Base-by-base conservation (phyloP, 2,888 invertebrate species). In the Nowickia ferox region DNA sequence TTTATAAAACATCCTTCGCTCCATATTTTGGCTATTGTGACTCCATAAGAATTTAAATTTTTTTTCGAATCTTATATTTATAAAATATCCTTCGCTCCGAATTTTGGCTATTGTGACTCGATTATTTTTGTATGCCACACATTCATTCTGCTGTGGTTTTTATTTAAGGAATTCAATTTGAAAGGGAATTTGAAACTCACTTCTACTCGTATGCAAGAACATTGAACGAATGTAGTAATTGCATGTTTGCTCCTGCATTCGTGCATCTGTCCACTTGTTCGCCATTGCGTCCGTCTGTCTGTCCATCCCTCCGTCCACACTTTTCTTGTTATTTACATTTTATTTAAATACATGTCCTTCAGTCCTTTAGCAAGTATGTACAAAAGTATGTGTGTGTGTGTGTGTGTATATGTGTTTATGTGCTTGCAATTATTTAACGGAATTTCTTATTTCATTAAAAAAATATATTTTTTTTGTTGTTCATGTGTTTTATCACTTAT, bases 71-170 rank as follows among this genome's bases (percentile, higher is more conserved):
- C 17, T 9, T 2, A 17, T 17, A 11, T 9, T 72, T 48, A 66
- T 68, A 46, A 74, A 78, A 78, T 10, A 9, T 68, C 61, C 53
- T 46, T 68, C 2, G 6, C 6, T 30, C 0, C 6, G 0, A 40
- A 3, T 69, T 66, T 38, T n/a, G n/a, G 51, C 42, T 38, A 66
- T 71, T 78, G 69, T 55, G 48, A 76, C 48, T 79, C 59, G 83
- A 79, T 86, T 79, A 83, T 83, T 79, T 83, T 79, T 83, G 72
- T 61, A 76, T 79, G 86, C 75, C 83, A 48, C 83, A 83, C 79
- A 79, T 80, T 83, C 30, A 2, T 30, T 30, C 79, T 76, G 59
- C 79, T 79, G 69, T 71, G 85, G 78, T 86, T 79, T 76, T 61
- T 86, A 53, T 61, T 66, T 51, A 71, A 42, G 76, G 63, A 65